Percentiles rank a stretch among this genome's conserved stretches.
Evolutionary conservation across 2,888 invertebrate species (phyloP).

Genomic region (Flexamia atlantica): DNA sequence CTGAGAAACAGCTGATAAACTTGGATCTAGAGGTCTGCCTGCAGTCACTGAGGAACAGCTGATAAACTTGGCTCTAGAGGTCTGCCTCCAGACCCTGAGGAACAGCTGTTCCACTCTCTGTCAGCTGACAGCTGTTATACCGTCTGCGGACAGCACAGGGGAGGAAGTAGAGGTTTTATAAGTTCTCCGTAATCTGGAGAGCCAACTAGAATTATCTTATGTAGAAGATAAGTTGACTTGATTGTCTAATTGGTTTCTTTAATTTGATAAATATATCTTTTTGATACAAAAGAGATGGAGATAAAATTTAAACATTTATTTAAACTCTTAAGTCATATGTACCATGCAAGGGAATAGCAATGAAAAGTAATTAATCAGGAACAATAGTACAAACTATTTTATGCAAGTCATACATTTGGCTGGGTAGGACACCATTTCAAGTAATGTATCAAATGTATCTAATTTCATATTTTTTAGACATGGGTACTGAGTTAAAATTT

Average conservation of each 20-base stretch:
- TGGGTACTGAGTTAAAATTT: too few relatives aligned
- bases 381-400: too few relatives aligned
- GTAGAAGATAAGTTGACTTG: background rate
- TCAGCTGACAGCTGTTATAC: background rate
- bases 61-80: too few relatives aligned
- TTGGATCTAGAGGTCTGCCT: background rate
- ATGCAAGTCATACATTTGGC: too few relatives aligned
- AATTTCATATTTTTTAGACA: too few relatives aligned
- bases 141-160: background rate
- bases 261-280: conserved; percentile 19
- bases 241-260: conserved; percentile 13
- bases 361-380: too few relatives aligned
- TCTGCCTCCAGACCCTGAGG: background rate
- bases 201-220: background rate
- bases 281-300: too few relatives aligned
- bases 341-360: too few relatives aligned
- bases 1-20: conserved; percentile 2
- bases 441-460: too few relatives aligned
- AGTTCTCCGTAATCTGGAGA: background rate
- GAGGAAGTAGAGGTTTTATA: background rate
- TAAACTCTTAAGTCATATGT: too few relatives aligned
- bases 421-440: too few relatives aligned
- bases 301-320: too few relatives aligned
- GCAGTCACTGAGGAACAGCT: conserved; percentile 2
- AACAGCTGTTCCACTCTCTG: conserved; percentile 3